Evolutionary conservation across 2,888 invertebrate genomes (phyloP), one percentile per base, ranked within the genome.

Genomic region (Parascotia fuliginaria): DNA sequence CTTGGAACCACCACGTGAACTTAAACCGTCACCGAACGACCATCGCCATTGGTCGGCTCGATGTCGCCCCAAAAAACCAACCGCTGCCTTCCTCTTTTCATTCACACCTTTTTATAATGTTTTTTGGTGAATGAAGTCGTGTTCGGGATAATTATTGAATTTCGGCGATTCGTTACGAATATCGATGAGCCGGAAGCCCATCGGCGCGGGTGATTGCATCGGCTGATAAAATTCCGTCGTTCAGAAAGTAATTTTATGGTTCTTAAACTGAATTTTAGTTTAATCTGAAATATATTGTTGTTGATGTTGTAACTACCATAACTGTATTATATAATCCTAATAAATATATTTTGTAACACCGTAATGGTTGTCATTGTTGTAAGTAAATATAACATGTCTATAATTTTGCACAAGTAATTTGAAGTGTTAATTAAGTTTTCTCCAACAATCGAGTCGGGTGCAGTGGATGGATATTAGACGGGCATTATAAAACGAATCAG

Each of bases 141-240:
- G 90, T 91, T 87, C 84, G 85, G 83, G 88, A 89, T 92, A 91
- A 92, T 92, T 90, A 92, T 91, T 90, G 85, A 92, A 90, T 90
- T 90, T 91, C 84, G 80, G 85, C 87, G 86, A 92, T 92, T 92
- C 91, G 92, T 84, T 87, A 89, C 92, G 92, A 92, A 89, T 88
- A 92, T 92, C 89, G 91, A 89, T 87, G 87, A 83, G 87, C 88
- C 89, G 92, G 91, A 91, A 90, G 90, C 89, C 83, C 62, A 80
- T 84, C 83, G 80, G 85, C 80, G 84, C 84, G 85, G 83, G 80
- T 82, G 86, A 88, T 87, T 86, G 86, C 84, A 71, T 83, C 79
- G 79, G 74, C 74, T 83, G 88, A 87, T 87, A 87, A 85, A 81
- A 89, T 89, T 89, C 83, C 85, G 73, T 77, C 80, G 81, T 65